phyloP scores from a whole-genome alignment of 1,140 invertebrate species.

The Caenorhabditis latens region DNA sequence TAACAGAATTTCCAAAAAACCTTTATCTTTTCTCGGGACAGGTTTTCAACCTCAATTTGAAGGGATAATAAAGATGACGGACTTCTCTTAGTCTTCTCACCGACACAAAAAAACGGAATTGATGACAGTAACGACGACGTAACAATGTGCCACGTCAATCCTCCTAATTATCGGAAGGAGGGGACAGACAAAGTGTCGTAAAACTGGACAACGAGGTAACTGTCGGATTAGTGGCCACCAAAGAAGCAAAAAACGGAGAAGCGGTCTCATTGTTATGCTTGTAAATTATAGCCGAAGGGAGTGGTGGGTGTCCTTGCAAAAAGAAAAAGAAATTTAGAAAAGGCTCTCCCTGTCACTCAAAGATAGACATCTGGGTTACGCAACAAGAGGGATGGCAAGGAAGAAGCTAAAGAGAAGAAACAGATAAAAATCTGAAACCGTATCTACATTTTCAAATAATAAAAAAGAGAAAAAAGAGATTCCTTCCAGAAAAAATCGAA shows the following conservation, averaged over 20 bases:
- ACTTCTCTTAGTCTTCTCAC: too few relatives aligned
- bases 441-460: too few relatives aligned
- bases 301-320: neutral
- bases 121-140: too few relatives aligned
- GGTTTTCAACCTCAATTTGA: too few relatives aligned
- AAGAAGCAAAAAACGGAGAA: neutral
- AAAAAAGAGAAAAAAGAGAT: too few relatives aligned
- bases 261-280: conserved; percentile 9
- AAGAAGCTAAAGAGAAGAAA: too few relatives aligned
- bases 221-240: neutral
- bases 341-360: neutral
- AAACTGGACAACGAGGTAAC: conserved; percentile 17
- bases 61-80: too few relatives aligned
- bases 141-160: neutral
- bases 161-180: neutral
- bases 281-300: neutral
- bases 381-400: neutral
- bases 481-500: too few relatives aligned
- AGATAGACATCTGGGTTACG: conserved; percentile 20
- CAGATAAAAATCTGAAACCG: conserved; percentile 1
- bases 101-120: too few relatives aligned
- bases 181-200: conserved; percentile 5
- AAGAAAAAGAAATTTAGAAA: neutral
- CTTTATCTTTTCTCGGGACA: too few relatives aligned
- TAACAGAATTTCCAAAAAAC: too few relatives aligned